Base-by-base conservation (phyloP, 1,140 invertebrate species). In the Drosophila sp. region DNA sequence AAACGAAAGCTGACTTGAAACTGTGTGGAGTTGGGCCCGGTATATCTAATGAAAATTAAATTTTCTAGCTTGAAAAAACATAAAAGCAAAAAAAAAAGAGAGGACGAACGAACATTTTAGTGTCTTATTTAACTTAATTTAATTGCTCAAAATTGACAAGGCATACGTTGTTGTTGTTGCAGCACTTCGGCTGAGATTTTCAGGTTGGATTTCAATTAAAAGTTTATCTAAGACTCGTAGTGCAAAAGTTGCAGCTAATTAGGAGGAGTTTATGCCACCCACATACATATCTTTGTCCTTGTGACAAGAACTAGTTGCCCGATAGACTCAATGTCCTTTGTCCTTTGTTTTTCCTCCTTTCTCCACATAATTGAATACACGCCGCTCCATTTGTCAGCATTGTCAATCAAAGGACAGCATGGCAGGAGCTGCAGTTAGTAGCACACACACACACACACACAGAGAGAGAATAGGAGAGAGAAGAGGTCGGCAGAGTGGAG, bases 1-100 rank as follows among this genome's bases (percentile, higher is more conserved):
- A 38, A 38, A 7, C 11, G 8, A 8, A 38, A 38, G 35, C 10
- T 8, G 10, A 11, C 8, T 38, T 2, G 35, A 17, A 17, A 17
- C 17, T 17, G 17, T 17, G 17, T 17, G 17, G 17, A 17, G 17
- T 17, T 17, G 17, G 17, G 17, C 17, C 17, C 17, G 17, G 17
- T 17, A 38, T 11, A 8, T 67, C 73, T 78, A 90, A 84, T 90
- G 80, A 80, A 87, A 87, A 84, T 90, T 80, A 71, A 89, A 89
- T 87, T 83, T 83, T 87, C 69, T 64, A 87, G 61, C 66, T 64
- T 17, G 17, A 17, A 17, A 55, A 38, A 10, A 38, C 11, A 33
- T 11, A 38, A 55, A 6, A 6, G 5, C 3, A 11, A 38, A 38
- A 11, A 41, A n/a, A 41, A 41, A 40, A 40, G 3, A 40, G 3